Percentiles rank a stretch among this genome's conserved stretches.
Evolutionary conservation across 2,888 invertebrate genomes (phyloP).

Genomic region (Sclerodermus sp.): DNA sequence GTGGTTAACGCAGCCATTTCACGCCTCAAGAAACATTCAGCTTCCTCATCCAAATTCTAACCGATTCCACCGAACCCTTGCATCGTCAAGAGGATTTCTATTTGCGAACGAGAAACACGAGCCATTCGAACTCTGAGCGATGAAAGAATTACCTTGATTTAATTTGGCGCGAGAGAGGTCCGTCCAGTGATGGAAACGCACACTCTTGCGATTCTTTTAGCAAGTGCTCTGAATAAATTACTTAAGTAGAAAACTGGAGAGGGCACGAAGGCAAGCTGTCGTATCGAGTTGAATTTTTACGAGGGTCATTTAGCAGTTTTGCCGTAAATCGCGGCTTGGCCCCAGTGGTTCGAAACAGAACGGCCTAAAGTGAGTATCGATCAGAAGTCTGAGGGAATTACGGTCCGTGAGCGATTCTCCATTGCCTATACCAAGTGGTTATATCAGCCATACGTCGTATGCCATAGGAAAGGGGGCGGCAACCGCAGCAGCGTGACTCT

Average conservation of each 20-base stretch:
- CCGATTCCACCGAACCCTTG: constrained; percentile 41
- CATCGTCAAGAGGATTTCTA: constrained; percentile 38
- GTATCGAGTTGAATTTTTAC: not conserved
- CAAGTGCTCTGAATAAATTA: too few relatives aligned
- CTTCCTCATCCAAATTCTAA: constrained; percentile 53
- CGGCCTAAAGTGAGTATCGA: constrained; percentile 46
- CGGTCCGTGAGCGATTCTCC: constrained; percentile 44
- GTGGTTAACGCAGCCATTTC: constrained; percentile 58
- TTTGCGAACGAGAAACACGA: constrained; percentile 26
- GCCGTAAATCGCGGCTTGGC: constrained; percentile 5
- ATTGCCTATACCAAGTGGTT: constrained; percentile 51
- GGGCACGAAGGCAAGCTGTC: not conserved
- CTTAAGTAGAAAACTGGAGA: not conserved
- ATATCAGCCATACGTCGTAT: constrained; percentile 53
- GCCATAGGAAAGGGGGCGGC: constrained; percentile 53
- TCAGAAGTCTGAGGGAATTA: constrained; percentile 50
- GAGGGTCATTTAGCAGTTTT: constrained; percentile 1
- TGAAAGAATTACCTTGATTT: not conserved
- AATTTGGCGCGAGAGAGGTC: too few relatives aligned
- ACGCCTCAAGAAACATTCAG: constrained; percentile 54
- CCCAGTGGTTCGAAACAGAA: constrained; percentile 8
- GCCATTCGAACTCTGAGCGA: not conserved
- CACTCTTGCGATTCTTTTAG: too few relatives aligned
- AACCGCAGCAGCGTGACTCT: constrained; percentile 56
- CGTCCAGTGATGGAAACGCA: too few relatives aligned